Base-by-base conservation (phyloP, 2,797 vertebrate species). In the Ctenochaetus hawaiiensis region DNA sequence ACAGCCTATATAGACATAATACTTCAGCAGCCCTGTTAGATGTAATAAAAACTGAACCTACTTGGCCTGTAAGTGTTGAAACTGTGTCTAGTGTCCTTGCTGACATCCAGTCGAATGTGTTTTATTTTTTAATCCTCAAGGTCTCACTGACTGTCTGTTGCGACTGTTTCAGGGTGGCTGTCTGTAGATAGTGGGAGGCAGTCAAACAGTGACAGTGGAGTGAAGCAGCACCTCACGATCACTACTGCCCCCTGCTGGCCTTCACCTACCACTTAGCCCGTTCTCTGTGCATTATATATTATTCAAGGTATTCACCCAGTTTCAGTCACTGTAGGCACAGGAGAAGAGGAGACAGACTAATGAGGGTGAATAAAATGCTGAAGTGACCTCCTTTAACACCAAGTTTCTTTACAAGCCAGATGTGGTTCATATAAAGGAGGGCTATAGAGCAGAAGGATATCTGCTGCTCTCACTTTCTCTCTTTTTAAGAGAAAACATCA, bases 161-260 rank as follows among this genome's bases (percentile, higher is more conserved):
- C 26, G 39, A 44, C 6, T 68, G n/a, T 16, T 26, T 49, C n/a
- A 48, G 66, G 57, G 57, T 8, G 6, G 47, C 44, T 14, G 60
- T 69, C 59, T 61, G 9, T 59, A 51, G 52, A 75, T 75, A 69
- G 59, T 70, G 34, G 62, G 37, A 83, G 78, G 58, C 39, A 62
- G 60, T 66, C 26, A 54, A 44, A 56, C 52, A 59, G 64, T 20
- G 41, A 74, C 57, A 61, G 26, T 52, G 56, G 16, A 62, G 58
- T 23, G 4, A 37, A 49, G 12, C 67, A 45, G 69, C 77, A 90
- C 86, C 91, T 92, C 84, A 87, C 45, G 84, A 92, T 76, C 92
- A 93, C 87, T 81, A 87, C 88, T 90, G 92, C 92, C 93, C 91
- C 93, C 92, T 94, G 82, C 91, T 92, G 93, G 91, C 81, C 77